Base-by-base conservation (phyloP, 2,113 vertebrate species). In the Raja brachyura region DNA sequence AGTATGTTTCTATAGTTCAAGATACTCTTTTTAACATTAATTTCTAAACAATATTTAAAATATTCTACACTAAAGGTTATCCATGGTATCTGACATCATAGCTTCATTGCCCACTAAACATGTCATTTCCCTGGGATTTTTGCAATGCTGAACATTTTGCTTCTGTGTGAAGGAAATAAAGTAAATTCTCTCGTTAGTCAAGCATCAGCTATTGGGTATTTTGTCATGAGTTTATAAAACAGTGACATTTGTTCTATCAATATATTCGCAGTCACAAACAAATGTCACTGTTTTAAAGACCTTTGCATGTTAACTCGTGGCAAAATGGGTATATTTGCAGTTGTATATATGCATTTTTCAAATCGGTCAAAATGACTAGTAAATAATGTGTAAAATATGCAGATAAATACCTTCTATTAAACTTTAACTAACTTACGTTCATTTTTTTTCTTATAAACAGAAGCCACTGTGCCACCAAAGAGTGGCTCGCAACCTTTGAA, bases 401-500 rank as follows among this genome's bases (percentile, higher is more conserved):
- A 54, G 7, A 54, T 92, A 54, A 39, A 28, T 73, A 88, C 14
- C 61, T n/a, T 25, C 63, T 86, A 2, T 31, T 78, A 33, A 25
- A 73, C 8, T 70, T 75, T 68, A 74, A 16, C 22, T 33, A 92
- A 54, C 59, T 22, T 73, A 93, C 76, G 59, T 93, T 74, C 93
- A 93, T 93, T 95, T 93, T 96, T 95, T 95, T 76, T 48, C 39
- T 93, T 96, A 98, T 96, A 95, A 94, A 96, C 96, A 93, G 96
- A 96, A 93, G 90, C 94, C 59, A 59, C 95, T 70, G 93, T 95
- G 94, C 96, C 97, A n/a, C 93, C 94, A 93, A 96, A 94, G 94
- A 95, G 95, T 93, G 73, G 85, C 33, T 95, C 96, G 54, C 94
- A 95, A 93, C 96, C 96, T 48, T 93, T 94, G 73, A 96, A 81